Percentiles rank a stretch among this genome's conserved stretches.
These are phyloP conservation scores for Cosmopolites sordidus DNA, from an alignment of 2,888 invertebrate species.

Conservation along the genomic window DNA sequence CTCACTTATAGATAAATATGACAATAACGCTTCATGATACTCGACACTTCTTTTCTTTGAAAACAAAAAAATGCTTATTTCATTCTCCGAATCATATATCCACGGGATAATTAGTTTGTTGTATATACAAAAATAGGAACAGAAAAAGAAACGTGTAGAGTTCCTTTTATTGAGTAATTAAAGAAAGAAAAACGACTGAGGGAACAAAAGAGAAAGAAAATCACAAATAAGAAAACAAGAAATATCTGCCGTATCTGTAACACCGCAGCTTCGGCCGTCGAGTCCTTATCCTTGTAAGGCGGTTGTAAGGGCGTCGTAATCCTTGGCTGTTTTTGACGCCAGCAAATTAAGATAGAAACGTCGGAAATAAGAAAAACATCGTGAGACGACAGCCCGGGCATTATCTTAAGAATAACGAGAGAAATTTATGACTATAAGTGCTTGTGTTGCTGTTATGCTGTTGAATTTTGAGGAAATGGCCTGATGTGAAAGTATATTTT, in stretches of 20 bases:
- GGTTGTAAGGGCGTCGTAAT: slow-evolving; percentile 14
- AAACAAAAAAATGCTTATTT: too few relatives aligned
- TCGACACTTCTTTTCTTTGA: too few relatives aligned
- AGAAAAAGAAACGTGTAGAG: neutral
- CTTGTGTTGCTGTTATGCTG: slow-evolving; percentile 11
- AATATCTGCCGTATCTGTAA: slow-evolving; percentile 9
- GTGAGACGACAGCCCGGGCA: slow-evolving; percentile 9
- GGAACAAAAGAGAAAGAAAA: slow-evolving; percentile 5
- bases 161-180: neutral
- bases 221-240: slow-evolving; percentile 8
- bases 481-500: neutral
- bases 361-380: slow-evolving; percentile 19
- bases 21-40: too few relatives aligned
- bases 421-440: slow-evolving; percentile 17
- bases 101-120: too few relatives aligned
- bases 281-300: slow-evolving; percentile 17
- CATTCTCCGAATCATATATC: too few relatives aligned
- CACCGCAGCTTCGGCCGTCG: slow-evolving; percentile 6
- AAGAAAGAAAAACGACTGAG: neutral
- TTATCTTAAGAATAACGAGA: slow-evolving; percentile 17
- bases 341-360: slow-evolving; percentile 20
- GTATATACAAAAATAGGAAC: too few relatives aligned
- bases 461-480: slow-evolving; percentile 4
- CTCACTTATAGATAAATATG: too few relatives aligned
- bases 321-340: slow-evolving; percentile 18